These are phyloP conservation scores for Takifugu ocellatus DNA, from an alignment of 2,797 vertebrate species.

Conservation along the genomic window DNA sequence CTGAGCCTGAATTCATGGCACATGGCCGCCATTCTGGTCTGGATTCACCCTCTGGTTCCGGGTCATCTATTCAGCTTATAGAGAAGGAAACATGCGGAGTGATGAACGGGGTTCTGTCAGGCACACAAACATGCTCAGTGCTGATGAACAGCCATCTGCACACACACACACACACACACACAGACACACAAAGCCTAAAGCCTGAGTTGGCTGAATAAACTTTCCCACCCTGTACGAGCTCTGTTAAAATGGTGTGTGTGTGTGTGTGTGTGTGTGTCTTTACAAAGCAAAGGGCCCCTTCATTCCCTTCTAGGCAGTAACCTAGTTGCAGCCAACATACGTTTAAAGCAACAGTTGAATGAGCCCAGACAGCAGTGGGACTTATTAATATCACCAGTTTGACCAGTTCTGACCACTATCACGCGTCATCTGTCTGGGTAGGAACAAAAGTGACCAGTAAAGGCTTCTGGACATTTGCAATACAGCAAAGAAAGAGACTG, in stretches of 20 bases:
- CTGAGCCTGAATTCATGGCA: too few relatives aligned
- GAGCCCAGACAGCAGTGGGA: constrained; percentile 5
- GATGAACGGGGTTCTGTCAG: constrained; percentile 30
- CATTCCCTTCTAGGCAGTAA: constrained; percentile 55
- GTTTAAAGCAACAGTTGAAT: constrained; percentile 14
- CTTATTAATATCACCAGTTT: not conserved
- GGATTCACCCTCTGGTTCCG: constrained; percentile 3
- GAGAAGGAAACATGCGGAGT: constrained; percentile 33
- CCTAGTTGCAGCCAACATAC: constrained; percentile 30
- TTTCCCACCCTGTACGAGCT: constrained; percentile 65
- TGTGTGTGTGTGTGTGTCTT: constrained; percentile 40
- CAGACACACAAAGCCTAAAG: constrained; percentile 39
- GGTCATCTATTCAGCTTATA: constrained; percentile 23
- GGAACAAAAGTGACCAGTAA: not conserved
- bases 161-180: not conserved
- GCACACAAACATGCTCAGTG: constrained; percentile 47
- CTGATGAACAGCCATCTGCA: constrained; percentile 52
- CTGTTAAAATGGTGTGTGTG: constrained; percentile 45
- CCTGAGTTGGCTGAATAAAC: constrained; percentile 65
- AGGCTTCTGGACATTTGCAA: constrained; percentile 13
- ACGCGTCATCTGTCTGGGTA: not conserved
- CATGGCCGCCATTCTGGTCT: not conserved
- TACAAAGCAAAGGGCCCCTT: constrained; percentile 55
- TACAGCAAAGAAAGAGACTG: constrained; percentile 14
- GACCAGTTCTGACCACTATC: not conserved